Conservation (phyloP, 2,888 invertebrate species). For the Stenurella melanura region DNA sequence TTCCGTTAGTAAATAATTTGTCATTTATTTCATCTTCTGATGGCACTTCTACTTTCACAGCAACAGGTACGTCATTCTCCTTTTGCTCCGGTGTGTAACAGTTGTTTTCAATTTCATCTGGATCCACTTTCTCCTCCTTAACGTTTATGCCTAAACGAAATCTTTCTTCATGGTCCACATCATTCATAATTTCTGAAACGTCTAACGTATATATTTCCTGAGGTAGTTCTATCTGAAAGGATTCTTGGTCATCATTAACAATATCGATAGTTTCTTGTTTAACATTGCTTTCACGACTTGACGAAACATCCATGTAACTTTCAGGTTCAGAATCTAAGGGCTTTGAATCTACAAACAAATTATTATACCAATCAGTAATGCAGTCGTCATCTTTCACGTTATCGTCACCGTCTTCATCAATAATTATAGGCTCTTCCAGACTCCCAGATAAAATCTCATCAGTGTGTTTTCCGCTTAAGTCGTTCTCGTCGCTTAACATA, state of each 20-base stretch:
- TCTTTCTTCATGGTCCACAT: slow-evolving; percentile 36
- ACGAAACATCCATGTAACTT: slow-evolving; percentile 4
- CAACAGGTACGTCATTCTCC: slow-evolving; percentile 13
- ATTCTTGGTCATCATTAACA: slow-evolving; percentile 44
- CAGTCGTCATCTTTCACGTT: slow-evolving; percentile 21
- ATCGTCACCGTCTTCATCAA: slow-evolving; percentile 12
- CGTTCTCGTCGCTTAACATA: slow-evolving; percentile 50
- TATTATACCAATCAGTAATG: slow-evolving; percentile 23
- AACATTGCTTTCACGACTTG: background rate
- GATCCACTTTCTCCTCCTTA: slow-evolving; percentile 30
- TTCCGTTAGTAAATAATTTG: background rate
- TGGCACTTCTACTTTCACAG: slow-evolving; percentile 19
- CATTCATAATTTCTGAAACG: slow-evolving; percentile 44
- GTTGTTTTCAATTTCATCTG: slow-evolving; percentile 22
- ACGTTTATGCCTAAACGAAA: background rate
- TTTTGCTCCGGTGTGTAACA: slow-evolving; percentile 10
- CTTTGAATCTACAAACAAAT: slow-evolving; percentile 47
- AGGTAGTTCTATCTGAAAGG: slow-evolving; percentile 52
- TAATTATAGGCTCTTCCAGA: slow-evolving; percentile 25
- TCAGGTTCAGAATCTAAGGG: slow-evolving; percentile 30
- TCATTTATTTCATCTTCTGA: slow-evolving; percentile 27
- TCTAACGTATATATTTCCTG: slow-evolving; percentile 51
- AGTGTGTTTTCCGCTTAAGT: slow-evolving; percentile 50
- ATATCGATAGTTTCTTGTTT: slow-evolving; percentile 49
- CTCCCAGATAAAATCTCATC: slow-evolving; percentile 44